phyloP scores from a whole-genome alignment of 1,140 invertebrate species.

The Ceratina calcarata region DNA sequence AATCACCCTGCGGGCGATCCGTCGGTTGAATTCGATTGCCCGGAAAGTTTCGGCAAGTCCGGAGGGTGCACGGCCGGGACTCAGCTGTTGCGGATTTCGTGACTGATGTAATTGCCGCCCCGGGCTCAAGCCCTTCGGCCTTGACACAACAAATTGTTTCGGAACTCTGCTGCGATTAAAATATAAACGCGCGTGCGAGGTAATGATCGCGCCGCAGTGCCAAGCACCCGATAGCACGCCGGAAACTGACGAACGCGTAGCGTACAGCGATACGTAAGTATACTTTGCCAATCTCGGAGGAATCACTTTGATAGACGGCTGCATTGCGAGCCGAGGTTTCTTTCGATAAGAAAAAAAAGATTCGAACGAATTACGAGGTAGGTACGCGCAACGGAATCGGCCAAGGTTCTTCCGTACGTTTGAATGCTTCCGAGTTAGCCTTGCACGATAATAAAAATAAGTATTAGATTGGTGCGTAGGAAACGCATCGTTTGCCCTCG shows the following conservation, averaged over 20 bases:
- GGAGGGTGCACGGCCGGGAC: constrained; percentile 58
- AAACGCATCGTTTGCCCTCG: too few species aligned
- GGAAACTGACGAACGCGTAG: constrained; percentile 51
- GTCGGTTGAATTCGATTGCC: too few species aligned
- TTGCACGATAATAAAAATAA: constrained; percentile 45
- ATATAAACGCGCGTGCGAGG: constrained; percentile 76
- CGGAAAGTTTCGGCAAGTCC: constrained; percentile 47
- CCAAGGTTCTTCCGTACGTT: constrained; percentile 36
- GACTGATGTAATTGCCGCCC: constrained; percentile 76
- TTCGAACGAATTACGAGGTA: neutral
- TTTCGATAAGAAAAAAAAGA: constrained; percentile 30
- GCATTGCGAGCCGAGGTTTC: constrained; percentile 1
- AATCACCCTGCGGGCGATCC: neutral
- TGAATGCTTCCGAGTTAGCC: constrained; percentile 19
- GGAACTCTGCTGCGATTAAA: constrained; percentile 77
- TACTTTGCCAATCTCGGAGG: neutral
- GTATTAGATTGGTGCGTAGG: neutral
- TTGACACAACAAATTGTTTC: constrained; percentile 80
- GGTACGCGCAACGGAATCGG: neutral
- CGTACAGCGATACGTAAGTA: constrained; percentile 9
- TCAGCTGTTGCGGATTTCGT: constrained; percentile 78
- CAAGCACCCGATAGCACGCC: constrained; percentile 71
- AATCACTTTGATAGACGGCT: constrained; percentile 48
- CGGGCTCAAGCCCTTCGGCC: constrained; percentile 71
- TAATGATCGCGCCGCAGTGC: constrained; percentile 77